phyloP scores from a whole-genome alignment of 2,797 vertebrate species.

The Sternarchorhynchus goeldii region DNA sequence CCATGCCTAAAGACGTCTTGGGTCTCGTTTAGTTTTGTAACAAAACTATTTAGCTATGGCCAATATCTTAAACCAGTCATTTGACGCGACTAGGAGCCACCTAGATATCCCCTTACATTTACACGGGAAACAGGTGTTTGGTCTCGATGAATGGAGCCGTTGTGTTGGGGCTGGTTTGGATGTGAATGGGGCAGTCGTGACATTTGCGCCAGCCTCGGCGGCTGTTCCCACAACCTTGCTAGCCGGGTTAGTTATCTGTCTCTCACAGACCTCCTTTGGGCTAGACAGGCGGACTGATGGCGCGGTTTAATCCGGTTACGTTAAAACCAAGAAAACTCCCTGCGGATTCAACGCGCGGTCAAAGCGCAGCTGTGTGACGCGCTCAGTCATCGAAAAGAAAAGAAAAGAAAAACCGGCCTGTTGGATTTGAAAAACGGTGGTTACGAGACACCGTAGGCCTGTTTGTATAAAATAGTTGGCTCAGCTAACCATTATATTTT shows the following conservation, averaged over 20 bases:
- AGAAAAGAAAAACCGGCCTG: no score
- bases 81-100: conserved; percentile 21
- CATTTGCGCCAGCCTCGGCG: conserved; percentile 32
- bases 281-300: conserved; percentile 40
- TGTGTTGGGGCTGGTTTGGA: conserved; percentile 53
- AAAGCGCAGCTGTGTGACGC: no score
- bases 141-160: conserved; percentile 61
- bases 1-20: background rate
- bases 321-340: conserved; percentile 23
- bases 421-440: no score
- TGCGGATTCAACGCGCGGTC: no score
- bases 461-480: no score
- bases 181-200: conserved; percentile 27
- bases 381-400: no score
- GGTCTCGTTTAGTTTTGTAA: background rate
- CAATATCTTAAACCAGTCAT: conserved; percentile 26
- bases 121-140: conserved; percentile 66
- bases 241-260: background rate
- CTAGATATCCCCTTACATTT: conserved; percentile 18
- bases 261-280: background rate
- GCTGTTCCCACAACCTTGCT: conserved; percentile 20
- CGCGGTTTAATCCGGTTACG: conserved; percentile 38
- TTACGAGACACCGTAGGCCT: no score
- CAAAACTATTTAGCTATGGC: conserved; percentile 10
- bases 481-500: no score